These are phyloP conservation scores for Meteorus sp. DNA, from an alignment of 1,140 invertebrate species.

Conservation along the genomic window DNA sequence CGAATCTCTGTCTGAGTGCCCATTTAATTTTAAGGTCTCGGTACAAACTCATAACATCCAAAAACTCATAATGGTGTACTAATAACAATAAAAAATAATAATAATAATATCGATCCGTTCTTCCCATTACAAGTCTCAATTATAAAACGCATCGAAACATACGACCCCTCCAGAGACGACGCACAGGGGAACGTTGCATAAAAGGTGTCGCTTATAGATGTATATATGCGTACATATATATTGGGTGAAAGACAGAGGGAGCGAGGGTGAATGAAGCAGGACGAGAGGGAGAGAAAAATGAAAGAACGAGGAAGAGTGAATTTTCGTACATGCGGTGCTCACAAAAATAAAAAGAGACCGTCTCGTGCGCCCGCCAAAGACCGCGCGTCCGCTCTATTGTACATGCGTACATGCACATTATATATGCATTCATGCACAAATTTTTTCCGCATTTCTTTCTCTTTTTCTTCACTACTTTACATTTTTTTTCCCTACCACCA, in stretches of 20 bases:
- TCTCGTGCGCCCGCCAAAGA: conserved; percentile 2
- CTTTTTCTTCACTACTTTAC: background rate
- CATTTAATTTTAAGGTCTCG: conserved; percentile 5
- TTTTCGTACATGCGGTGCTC: conserved; percentile 16
- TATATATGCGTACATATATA: background rate
- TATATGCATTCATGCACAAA: conserved; percentile 4
- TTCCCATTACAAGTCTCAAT: conserved; percentile 17
- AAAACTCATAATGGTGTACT: too few relatives aligned
- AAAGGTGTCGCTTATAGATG: conserved; percentile 16
- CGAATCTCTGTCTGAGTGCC: conserved; percentile 14
- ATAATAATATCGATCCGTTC: conserved; percentile 17
- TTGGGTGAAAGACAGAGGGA: conserved; percentile 8
- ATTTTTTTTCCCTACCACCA: background rate
- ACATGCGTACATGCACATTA: background rate
- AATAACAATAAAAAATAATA: too few relatives aligned
- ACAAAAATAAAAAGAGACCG: conserved; percentile 18
- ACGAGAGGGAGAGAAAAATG: background rate
- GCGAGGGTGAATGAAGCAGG: too few relatives aligned
- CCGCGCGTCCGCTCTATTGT: conserved; percentile 15
- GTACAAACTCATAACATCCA: background rate
- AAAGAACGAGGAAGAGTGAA: conserved; percentile 13
- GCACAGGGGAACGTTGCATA: conserved; percentile 18
- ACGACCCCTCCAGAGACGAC: conserved; percentile 19
- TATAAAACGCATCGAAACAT: conserved; percentile 27
- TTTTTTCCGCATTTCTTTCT: conserved; percentile 6